These are phyloP conservation scores for Eumeta japonica DNA, from an alignment of 1,140 invertebrate species.

Conservation along the genomic window DNA sequence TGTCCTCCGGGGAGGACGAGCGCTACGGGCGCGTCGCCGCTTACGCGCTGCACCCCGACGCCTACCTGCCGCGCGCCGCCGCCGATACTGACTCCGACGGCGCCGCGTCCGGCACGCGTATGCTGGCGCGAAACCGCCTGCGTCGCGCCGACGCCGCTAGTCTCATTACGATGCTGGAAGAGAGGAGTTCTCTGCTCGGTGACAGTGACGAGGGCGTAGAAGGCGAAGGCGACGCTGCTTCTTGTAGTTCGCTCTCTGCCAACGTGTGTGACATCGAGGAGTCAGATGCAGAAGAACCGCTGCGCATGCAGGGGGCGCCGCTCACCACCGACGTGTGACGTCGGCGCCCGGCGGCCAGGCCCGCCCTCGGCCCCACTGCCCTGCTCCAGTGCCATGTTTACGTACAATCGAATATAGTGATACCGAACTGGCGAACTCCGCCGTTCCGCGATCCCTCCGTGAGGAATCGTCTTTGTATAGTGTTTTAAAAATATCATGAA, in stretches of 20 bases:
- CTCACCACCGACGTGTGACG: slow-evolving; percentile 47
- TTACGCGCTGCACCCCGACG: slow-evolving; percentile 79
- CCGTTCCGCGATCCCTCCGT: background rate
- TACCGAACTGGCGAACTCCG: slow-evolving; percentile 4
- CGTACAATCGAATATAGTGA: slow-evolving; percentile 6
- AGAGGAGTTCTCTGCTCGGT: slow-evolving; percentile 72
- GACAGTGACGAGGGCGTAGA: slow-evolving; percentile 45
- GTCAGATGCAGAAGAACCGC: slow-evolving; percentile 67
- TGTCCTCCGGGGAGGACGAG: slow-evolving; percentile 21
- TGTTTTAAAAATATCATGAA: slow-evolving; percentile 15
- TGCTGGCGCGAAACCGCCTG: slow-evolving; percentile 39
- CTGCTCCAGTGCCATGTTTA: too few species aligned
- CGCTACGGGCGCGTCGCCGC: slow-evolving; percentile 9
- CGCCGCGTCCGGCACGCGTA: slow-evolving; percentile 62
- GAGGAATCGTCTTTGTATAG: background rate
- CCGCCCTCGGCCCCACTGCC: slow-evolving; percentile 14
- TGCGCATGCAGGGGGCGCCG: slow-evolving; percentile 10
- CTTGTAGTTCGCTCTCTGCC: slow-evolving; percentile 82
- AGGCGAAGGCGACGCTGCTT: slow-evolving; percentile 58
- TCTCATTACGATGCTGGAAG: slow-evolving; percentile 59
- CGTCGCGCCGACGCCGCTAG: slow-evolving; percentile 44
- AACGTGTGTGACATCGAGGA: slow-evolving; percentile 92
- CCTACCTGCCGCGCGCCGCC: slow-evolving; percentile 77
- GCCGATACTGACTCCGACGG: slow-evolving; percentile 69
- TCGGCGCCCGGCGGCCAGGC: slow-evolving; percentile 25